Evolutionary conservation across 2,113 vertebrate genomes (phyloP), one percentile per base, ranked within the genome.

Genomic region (Machaerirhynchus nigripectus): DNA sequence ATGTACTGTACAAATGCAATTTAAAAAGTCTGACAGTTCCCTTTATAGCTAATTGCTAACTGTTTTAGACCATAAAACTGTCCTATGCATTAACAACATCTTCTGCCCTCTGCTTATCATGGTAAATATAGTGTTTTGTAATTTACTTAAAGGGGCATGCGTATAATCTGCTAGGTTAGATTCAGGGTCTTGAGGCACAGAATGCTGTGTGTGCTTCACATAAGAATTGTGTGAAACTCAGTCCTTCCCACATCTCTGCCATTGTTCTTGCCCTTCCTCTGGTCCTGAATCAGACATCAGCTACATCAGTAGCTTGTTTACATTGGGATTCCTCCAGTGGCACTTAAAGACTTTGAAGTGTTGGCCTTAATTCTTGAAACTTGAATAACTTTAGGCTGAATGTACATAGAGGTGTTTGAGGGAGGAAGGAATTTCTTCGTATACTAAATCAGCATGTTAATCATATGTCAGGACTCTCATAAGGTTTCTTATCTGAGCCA

Each of bases 391-490:
- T 90, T 4, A 44, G 69, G 33, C 8, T 78, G n/a, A 82, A 53
- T 28, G 16, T 61, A 44, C 5, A 1, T 52, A 71, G 15, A 5
- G 8, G 3, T 46, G 9, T 56, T 73, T 69, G 28, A 53, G 14
- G 22, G 5, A 81, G 26, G 22, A 89, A 70, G 1, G 3, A 67
- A 28, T 64, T 73, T 76, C 16, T 46, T 80, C 3, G 2, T 74
- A 12, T 59, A 20, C 10, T n/a, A 65, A 24, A 44, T 40, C 9
- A 68, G 50, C 11, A 19, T 24, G 22, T 44, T 80, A 50, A 33
- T 83, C 0, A 0, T 11, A 1, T 63, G 37, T 35, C n/a, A 39
- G 26, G 21, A 59, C 11, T 73, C 31, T 60, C 49, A 18, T n/a
- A n/a, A n/a, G n/a, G 30, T 94, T 84, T 84, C 31, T 84, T 84